A percentile compares a stretch with the other conserved stretches of the same genome.
Conservation (phyloP, 2,888 invertebrate species). For the Elmis aenea region DNA sequence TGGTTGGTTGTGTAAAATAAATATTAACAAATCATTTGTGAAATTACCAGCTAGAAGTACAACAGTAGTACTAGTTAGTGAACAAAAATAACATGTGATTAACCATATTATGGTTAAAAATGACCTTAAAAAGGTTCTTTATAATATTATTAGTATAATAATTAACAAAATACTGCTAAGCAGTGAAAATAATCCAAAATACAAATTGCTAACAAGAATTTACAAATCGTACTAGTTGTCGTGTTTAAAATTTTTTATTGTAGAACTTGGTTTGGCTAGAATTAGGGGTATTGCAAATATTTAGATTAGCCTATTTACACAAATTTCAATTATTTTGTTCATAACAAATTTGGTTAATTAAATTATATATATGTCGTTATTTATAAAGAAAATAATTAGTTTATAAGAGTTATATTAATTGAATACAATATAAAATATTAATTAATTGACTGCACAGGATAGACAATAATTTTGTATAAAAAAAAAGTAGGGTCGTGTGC, state of each 20-base stretch:
- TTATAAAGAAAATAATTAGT: slow-evolving; percentile 7
- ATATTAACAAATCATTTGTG: too few relatives aligned
- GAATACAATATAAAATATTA: too few relatives aligned
- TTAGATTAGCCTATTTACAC: slow-evolving; percentile 26
- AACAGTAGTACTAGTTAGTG: not conserved
- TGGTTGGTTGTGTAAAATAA: too few relatives aligned
- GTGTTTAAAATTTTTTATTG: slow-evolving; percentile 26
- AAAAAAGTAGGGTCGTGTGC: slow-evolving; percentile 22
- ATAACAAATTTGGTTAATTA: slow-evolving; percentile 30
- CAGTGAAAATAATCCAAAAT: slow-evolving; percentile 37
- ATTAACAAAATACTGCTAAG: slow-evolving; percentile 38
- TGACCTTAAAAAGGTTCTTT: slow-evolving; percentile 37
- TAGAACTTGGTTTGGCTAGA: slow-evolving; percentile 41
- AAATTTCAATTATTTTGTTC: slow-evolving; percentile 29
- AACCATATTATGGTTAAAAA: slow-evolving; percentile 37
- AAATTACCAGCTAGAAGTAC: too few relatives aligned
- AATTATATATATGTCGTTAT: slow-evolving; percentile 12
- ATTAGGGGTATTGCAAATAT: slow-evolving; percentile 43
- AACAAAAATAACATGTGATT: slow-evolving; percentile 35
- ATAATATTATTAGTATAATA: slow-evolving; percentile 36
- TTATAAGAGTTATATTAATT: slow-evolving; percentile 18
- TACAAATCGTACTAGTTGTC: slow-evolving; percentile 37
- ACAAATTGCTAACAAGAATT: slow-evolving; percentile 29
- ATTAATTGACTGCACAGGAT: slow-evolving; percentile 44
- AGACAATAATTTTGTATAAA: slow-evolving; percentile 36